Evolutionary conservation across 53 echinoderm and acorn worm genomes (phyloP).

Genomic region (Paelopatides confundens): DNA sequence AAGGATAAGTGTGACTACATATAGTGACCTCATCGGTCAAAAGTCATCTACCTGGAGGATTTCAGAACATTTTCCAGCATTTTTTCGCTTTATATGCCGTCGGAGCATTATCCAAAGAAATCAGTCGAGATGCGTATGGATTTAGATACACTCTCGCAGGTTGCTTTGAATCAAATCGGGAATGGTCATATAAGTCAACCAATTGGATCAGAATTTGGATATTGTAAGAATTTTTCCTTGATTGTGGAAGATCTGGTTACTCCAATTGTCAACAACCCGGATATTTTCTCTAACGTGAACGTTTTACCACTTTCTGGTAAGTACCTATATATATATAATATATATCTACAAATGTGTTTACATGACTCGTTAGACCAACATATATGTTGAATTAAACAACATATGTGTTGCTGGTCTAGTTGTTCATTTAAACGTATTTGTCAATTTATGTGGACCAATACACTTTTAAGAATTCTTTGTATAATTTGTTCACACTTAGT

Average conservation of each 20-base stretch:
- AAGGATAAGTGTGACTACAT: constrained; percentile 12
- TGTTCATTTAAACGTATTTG: no score
- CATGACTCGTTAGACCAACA: no score
- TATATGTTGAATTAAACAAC: no score
- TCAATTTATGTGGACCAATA: no score
- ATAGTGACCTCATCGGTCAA: constrained; percentile 41
- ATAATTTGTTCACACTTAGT: no score
- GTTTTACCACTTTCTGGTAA: constrained; percentile 10
- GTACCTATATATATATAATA: not conserved
- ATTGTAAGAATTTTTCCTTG: constrained; percentile 30
- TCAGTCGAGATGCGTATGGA: constrained; percentile 98
- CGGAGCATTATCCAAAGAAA: constrained; percentile 47
- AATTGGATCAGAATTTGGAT: constrained; percentile 3
- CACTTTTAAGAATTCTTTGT: no score
- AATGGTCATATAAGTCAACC: constrained; percentile 63
- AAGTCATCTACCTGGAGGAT: constrained; percentile 32
- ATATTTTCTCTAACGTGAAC: constrained; percentile 44
- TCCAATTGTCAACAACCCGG: constrained; percentile 31
- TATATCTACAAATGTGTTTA: no score
- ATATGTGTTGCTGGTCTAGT: no score
- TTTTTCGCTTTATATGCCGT: constrained; percentile 41
- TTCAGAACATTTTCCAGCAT: constrained; percentile 6
- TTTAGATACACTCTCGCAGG: constrained; percentile 91
- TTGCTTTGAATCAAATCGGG: constrained; percentile 90
- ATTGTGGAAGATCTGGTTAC: constrained; percentile 19